phyloP scores from a whole-genome alignment of 2,888 invertebrate genomes.

The Mythimna ferrago region DNA sequence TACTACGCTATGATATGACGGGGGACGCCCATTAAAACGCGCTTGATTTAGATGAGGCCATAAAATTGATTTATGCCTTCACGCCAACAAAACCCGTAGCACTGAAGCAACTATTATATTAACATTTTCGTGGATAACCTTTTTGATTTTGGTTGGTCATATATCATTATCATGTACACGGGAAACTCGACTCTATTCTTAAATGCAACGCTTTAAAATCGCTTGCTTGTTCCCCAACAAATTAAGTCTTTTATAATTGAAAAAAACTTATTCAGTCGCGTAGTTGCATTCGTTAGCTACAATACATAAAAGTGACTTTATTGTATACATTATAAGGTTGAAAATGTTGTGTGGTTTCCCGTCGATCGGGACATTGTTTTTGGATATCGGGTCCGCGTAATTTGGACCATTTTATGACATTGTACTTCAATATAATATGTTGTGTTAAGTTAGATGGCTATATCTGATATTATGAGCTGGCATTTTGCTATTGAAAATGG shows the following conservation, averaged over 20 bases:
- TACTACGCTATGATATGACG: slow-evolving; percentile 91
- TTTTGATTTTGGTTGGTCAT: slow-evolving; percentile 82
- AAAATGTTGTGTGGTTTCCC: slow-evolving; percentile 65
- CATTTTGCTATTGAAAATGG: slow-evolving; percentile 68
- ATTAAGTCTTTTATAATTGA: slow-evolving; percentile 87
- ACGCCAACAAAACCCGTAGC: slow-evolving; percentile 91
- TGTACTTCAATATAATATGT: slow-evolving; percentile 81
- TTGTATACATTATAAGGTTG: slow-evolving; percentile 59
- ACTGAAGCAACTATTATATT: slow-evolving; percentile 91
- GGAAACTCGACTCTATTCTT: slow-evolving; percentile 63
- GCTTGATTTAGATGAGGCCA: slow-evolving; percentile 91
- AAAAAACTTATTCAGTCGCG: slow-evolving; percentile 87
- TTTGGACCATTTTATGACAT: slow-evolving; percentile 87
- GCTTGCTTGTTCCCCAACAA: slow-evolving; percentile 60
- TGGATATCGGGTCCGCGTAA: slow-evolving; percentile 85
- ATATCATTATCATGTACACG: slow-evolving; percentile 65
- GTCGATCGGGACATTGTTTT: slow-evolving; percentile 85
- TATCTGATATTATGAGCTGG: slow-evolving; percentile 72
- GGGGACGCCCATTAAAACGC: slow-evolving; percentile 91
- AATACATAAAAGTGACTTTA: slow-evolving; percentile 75
- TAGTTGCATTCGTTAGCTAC: slow-evolving; percentile 82
- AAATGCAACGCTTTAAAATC: slow-evolving; percentile 56
- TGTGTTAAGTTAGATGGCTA: slow-evolving; percentile 78
- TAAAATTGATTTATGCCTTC: slow-evolving; percentile 91
- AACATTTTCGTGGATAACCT: slow-evolving; percentile 91